Base-by-base conservation (phyloP, 2,113 vertebrate genomes). In the Cyprinodon tularosa region DNA sequence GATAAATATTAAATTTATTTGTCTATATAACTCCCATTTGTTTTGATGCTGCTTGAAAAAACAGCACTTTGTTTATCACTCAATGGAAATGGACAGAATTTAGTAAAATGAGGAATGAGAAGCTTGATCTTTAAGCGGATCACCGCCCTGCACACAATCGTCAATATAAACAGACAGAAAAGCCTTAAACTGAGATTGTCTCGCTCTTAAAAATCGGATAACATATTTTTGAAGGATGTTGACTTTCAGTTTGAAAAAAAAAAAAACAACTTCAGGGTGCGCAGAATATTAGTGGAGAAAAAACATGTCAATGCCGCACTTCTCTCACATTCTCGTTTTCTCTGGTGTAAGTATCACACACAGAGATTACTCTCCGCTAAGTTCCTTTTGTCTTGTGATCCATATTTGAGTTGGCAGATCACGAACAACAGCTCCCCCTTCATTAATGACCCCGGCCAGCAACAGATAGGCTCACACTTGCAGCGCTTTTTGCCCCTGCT, bases 381-480 rank as follows among this genome's bases (percentile, higher is more conserved):
- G 87, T 92, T 93, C 90, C 81, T 92, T 57, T 93, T 94, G 91
- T 93, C 89, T 91, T 74, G 82, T 92, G 92, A 93, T 90, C 89
- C 90, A 93, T 92, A 93, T 94, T 91, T 90, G 88, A 92, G 89
- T 81, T 93, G 91, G 93, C 91, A 93, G 91, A 93, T 91, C 91
- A 92, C 87, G 91, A 92, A 92, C 88, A 89, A 84, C 75, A 85
- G 81, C 84, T 73, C 89, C 89, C 84, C 85, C 83, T 81, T 83
- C 87, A 88, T 84, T 89, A 89, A 89, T 87, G 88, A 89, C 89
- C 86, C 88, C 86, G 76, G 86, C 77, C 86, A 65, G 87, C 86
- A 91, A 89, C 87, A 89, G 82, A 89, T 83, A 83, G 83, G 75
- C 82, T 86, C 84, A 84, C 88, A 90, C 84, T 87, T 84, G 60